Conservation (phyloP, 1,140 invertebrate genomes). For the Maniola jurtina region DNA sequence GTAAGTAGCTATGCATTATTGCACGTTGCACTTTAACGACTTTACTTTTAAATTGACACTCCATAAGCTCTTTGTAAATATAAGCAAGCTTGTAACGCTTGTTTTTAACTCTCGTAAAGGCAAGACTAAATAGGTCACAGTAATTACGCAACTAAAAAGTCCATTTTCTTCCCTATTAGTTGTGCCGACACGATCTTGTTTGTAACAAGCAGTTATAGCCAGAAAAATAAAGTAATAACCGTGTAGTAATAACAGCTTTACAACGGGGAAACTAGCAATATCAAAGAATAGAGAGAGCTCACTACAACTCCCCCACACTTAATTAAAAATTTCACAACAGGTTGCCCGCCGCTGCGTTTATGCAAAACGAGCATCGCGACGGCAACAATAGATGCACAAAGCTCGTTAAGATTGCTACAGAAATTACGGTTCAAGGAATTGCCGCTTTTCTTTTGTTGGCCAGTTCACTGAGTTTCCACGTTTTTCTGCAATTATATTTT, state of each 20-base stretch:
- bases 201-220: constrained; percentile 11
- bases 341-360: constrained; percentile 19
- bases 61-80: neutral
- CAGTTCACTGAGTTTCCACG: neutral
- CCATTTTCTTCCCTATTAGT: neutral
- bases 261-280: constrained; percentile 35
- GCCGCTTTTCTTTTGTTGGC: constrained; percentile 13
- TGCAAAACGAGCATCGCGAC: constrained; percentile 10
- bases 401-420: constrained; percentile 32
- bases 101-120: neutral
- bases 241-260: constrained; percentile 18
- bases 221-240: constrained; percentile 13
- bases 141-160: constrained; percentile 7
- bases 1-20: too few species aligned
- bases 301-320: constrained; percentile 45
- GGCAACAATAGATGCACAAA: constrained; percentile 33
- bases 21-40: too few species aligned
- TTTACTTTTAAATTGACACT: too few species aligned
- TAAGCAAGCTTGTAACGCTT: neutral
- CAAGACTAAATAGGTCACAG: constrained; percentile 1
- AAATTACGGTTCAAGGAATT: constrained; percentile 24
- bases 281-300: constrained; percentile 33
- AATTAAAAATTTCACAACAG: constrained; percentile 71
- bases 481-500: constrained; percentile 14
- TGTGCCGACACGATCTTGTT: constrained; percentile 3